A percentile compares a stretch with the other conserved stretches of the same genome.
Conservation (phyloP, 2,113 vertebrate species). For the Verasper variegatus region DNA sequence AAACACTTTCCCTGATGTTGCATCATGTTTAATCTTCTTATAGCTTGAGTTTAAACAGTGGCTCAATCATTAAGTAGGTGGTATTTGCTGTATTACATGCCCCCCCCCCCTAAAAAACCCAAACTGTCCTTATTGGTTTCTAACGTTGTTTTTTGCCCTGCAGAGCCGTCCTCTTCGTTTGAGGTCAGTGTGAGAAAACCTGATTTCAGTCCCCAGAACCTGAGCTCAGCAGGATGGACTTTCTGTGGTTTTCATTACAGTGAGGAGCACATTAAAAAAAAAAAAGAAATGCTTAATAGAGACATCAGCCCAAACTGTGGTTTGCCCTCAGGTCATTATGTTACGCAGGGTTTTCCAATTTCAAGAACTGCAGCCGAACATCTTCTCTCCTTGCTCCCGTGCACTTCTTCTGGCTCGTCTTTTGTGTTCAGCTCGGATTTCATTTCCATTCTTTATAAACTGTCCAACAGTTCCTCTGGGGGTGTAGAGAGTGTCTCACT, state of each 20-base stretch:
- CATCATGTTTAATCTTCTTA: neutral
- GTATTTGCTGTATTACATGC: too few species aligned
- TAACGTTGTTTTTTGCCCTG: neutral
- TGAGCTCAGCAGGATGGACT: constrained; percentile 10
- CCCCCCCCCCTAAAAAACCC: neutral
- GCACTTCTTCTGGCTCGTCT: neutral
- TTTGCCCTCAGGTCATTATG: neutral
- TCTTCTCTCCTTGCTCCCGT: neutral
- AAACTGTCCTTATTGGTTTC: neutral
- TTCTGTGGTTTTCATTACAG: constrained; percentile 5
- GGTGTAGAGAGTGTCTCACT: neutral
- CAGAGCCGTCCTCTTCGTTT: neutral
- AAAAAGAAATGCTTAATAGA: neutral
- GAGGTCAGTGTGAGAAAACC: neutral
- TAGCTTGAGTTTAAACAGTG: neutral
- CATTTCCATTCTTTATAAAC: neutral
- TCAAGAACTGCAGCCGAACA: neutral
- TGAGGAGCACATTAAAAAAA: neutral
- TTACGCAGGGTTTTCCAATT: neutral
- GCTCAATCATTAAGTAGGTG: neutral
- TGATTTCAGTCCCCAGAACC: neutral
- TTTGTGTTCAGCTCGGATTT: neutral
- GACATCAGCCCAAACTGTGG: neutral
- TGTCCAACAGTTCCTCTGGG: neutral
- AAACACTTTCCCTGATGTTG: too few species aligned